Percentiles rank a stretch among this genome's conserved stretches.
These are phyloP conservation scores for Mus spicilegus DNA, from an alignment of 2,113 vertebrate species.

Conservation along the genomic window DNA sequence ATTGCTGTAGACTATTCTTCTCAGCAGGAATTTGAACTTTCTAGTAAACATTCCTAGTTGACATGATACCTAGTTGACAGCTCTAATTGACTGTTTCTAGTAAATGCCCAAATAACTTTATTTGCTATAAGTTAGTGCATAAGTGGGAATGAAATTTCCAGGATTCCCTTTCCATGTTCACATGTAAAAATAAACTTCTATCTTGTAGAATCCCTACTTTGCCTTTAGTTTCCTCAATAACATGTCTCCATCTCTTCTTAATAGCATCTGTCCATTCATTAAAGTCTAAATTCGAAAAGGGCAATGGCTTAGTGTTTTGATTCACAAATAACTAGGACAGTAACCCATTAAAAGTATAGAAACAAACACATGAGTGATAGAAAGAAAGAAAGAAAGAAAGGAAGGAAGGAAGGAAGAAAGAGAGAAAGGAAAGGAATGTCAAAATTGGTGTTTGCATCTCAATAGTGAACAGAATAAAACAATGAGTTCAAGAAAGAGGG, in stretches of 20 bases:
- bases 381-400: background rate
- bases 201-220: background rate
- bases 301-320: background rate
- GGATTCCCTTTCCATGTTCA: background rate
- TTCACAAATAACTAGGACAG: background rate
- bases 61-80: background rate
- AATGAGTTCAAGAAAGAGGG: constrained; percentile 15
- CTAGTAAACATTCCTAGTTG: background rate
- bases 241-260: background rate
- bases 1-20: background rate
- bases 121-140: background rate
- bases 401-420: too few relatives aligned
- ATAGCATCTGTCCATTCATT: background rate
- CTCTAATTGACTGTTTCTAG: background rate
- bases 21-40: background rate
- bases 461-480: background rate
- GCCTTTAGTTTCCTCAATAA: constrained; percentile 19
- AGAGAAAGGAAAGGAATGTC: background rate
- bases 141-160: background rate
- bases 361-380: background rate
- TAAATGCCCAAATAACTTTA: background rate
- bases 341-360: background rate
- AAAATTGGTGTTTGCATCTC: background rate
- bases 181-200: background rate
- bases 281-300: background rate